Percentiles rank a stretch among this genome's conserved stretches.
These are phyloP conservation scores for Hydrochoerus hydrochaeris DNA, from an alignment of 2,113 vertebrate species.

Conservation along the genomic window DNA sequence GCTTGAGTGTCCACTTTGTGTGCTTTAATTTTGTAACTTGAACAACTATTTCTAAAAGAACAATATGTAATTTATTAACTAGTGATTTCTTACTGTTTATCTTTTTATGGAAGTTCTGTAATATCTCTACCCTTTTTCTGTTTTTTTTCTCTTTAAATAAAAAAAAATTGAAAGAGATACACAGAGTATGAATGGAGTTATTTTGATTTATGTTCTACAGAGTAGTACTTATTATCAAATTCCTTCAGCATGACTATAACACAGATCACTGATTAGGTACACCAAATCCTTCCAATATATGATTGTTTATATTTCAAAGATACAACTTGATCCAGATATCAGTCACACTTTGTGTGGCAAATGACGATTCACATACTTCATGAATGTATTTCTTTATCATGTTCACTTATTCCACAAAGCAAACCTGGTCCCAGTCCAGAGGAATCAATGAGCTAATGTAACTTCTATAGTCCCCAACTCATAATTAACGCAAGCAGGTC, in stretches of 20 bases:
- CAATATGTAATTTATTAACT: too few relatives aligned
- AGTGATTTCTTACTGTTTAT: too few relatives aligned
- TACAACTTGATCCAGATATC: neutral
- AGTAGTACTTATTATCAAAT: neutral
- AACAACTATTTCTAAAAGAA: too few relatives aligned
- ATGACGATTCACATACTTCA: neutral
- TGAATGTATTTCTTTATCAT: neutral
- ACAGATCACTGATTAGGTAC: neutral
- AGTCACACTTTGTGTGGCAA: neutral
- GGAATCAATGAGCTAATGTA: constrained; percentile 59
- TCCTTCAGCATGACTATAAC: neutral
- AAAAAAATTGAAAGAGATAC: neutral
- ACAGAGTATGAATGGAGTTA: neutral
- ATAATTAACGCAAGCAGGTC: constrained; percentile 72
- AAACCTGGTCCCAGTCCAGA: constrained; percentile 60
- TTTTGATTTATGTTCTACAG: neutral
- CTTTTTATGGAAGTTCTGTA: too few relatives aligned
- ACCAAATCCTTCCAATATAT: neutral
- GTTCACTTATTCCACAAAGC: constrained; percentile 18
- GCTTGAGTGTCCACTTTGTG: too few relatives aligned
- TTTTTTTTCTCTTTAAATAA: too few relatives aligned
- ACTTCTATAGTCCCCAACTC: constrained; percentile 39
- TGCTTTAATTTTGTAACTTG: too few relatives aligned
- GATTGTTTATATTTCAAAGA: neutral
- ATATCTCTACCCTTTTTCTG: too few relatives aligned